phyloP scores from a whole-genome alignment of 2,113 vertebrate species.

The Mugil cephalus region DNA sequence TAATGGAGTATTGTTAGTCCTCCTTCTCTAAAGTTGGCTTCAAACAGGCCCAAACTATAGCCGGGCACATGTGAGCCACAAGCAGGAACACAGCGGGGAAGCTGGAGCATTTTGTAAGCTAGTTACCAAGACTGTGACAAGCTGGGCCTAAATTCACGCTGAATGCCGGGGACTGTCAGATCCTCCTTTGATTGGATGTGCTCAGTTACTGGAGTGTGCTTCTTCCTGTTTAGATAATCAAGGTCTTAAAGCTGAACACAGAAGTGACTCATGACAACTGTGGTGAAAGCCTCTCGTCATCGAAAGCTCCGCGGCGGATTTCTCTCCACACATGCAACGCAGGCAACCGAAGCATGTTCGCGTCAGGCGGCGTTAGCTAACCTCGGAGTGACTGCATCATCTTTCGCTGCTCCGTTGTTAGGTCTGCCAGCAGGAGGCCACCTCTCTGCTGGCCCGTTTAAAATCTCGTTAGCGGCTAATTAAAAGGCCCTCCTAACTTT shows the following conservation, averaged over 20 bases:
- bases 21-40: constrained; percentile 69
- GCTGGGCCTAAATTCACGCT: not conserved
- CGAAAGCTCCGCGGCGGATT: not conserved
- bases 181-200: not conserved
- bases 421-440: constrained; percentile 72
- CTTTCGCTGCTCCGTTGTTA: constrained; percentile 67
- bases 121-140: constrained; percentile 14
- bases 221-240: not conserved
- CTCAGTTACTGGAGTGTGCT: not conserved
- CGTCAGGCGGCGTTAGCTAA: constrained; percentile 49
- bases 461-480: constrained; percentile 86
- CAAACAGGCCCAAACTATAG: constrained; percentile 54
- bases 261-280: not conserved
- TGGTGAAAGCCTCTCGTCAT: not conserved
- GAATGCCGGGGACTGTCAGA: too few relatives aligned
- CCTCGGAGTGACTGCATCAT: constrained; percentile 51
- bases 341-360: constrained; percentile 10
- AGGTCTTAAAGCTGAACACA: not conserved
- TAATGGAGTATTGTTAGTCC: constrained; percentile 81
- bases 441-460: constrained; percentile 82
- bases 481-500: constrained; percentile 81
- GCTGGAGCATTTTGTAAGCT: constrained; percentile 10
- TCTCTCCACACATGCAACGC: not conserved
- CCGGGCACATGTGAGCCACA: constrained; percentile 57
- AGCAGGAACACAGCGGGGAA: constrained; percentile 45